Percentiles rank a stretch among this genome's conserved stretches.
These are phyloP conservation scores for Drosophila prolongata DNA, from an alignment of 2,888 invertebrate species.

Conservation along the genomic window DNA sequence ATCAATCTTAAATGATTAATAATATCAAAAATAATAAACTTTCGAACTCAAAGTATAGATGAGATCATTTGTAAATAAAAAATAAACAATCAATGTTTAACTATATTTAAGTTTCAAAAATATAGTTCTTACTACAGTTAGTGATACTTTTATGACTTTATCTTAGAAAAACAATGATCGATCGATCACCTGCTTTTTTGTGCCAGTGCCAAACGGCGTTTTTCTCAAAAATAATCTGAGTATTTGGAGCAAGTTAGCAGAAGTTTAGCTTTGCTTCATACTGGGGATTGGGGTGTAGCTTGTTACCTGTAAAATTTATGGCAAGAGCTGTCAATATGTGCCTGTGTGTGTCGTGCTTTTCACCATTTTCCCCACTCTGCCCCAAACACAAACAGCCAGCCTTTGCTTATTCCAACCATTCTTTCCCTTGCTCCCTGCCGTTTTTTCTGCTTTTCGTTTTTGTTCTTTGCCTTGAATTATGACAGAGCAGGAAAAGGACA, in stretches of 20 bases:
- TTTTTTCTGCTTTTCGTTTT: conserved; percentile 18
- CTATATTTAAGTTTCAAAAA: too few species aligned
- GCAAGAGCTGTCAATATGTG: conserved; percentile 66
- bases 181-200: conserved; percentile 5
- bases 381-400: not conserved
- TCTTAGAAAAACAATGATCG: not conserved
- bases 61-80: too few species aligned
- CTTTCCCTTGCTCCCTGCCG: not conserved
- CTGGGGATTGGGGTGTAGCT: conserved; percentile 11
- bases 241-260: conserved; percentile 1
- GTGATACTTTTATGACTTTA: not conserved
- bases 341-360: conserved; percentile 18
- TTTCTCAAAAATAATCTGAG: too few species aligned
- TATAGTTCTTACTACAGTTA: not conserved
- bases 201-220: not conserved
- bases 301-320: conserved; percentile 69
- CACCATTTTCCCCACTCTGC: not conserved
- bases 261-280: not conserved
- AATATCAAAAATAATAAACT: too few species aligned
- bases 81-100: too few species aligned
- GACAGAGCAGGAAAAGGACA: conserved; percentile 44
- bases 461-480: conserved; percentile 65
- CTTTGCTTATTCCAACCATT: not conserved
- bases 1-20: too few species aligned
- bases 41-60: too few species aligned